Conservation (phyloP, 92 coral and sea anemone species). For the Isaurus tuberculatus region DNA sequence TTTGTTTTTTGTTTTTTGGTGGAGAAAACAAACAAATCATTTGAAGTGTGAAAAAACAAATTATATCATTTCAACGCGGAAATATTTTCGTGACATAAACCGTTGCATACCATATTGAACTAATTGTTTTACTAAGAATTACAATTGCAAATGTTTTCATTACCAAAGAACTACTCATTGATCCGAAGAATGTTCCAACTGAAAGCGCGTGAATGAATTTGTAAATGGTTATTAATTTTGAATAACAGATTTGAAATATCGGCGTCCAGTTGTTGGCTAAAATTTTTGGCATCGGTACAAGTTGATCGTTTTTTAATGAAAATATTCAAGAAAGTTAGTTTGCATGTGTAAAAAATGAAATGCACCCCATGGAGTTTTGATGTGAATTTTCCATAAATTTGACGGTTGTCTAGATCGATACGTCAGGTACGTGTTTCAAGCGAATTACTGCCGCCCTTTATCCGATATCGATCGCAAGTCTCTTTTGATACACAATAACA, state of each 20-base stretch:
- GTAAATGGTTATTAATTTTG: neutral
- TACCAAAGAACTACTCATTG: conserved; percentile 12
- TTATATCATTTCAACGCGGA: too few species aligned
- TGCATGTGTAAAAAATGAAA: neutral
- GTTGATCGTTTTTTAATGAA: neutral
- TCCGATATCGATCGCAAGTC: neutral
- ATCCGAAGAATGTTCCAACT: conserved; percentile 21
- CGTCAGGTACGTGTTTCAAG: neutral
- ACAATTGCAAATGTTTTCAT: conserved; percentile 28
- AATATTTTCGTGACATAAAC: neutral
- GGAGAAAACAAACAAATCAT: too few species aligned
- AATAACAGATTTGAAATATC: neutral
- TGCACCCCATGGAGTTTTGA: neutral
- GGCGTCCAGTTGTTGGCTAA: neutral
- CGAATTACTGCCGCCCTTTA: too few species aligned
- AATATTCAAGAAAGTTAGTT: neutral
- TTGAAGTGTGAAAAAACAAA: too few species aligned
- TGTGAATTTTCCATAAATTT: neutral
- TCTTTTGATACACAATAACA: neutral
- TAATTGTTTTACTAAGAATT: neutral
- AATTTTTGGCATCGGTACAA: neutral
- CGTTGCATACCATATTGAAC: neutral
- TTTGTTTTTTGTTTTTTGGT: too few species aligned
- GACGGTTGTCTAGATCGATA: neutral
- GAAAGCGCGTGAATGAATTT: neutral